phyloP scores from a whole-genome alignment of 2,888 invertebrate genomes.

The Fragum fragum region DNA sequence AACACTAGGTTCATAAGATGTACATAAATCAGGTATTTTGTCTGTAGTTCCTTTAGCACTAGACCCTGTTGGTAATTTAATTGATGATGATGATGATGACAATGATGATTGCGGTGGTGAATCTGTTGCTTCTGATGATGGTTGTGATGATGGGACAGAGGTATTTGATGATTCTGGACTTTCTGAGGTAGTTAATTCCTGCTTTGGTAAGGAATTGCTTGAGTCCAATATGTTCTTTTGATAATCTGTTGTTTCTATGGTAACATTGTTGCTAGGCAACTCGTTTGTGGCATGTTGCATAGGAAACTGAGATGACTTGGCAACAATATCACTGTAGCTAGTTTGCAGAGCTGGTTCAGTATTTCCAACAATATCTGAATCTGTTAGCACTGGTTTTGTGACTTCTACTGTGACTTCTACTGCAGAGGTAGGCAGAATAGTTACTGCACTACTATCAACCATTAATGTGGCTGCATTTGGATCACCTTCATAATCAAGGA shows the following conservation, averaged over 20 bases:
- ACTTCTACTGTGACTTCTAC: background rate
- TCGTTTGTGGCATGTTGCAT: slow-evolving; percentile 67
- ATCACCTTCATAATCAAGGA: slow-evolving; percentile 1
- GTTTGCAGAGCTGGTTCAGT: slow-evolving; percentile 23
- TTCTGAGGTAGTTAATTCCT: slow-evolving; percentile 16
- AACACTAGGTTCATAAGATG: slow-evolving; percentile 37
- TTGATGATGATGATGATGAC: slow-evolving; percentile 28
- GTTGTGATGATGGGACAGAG: slow-evolving; percentile 13
- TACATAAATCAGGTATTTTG: background rate
- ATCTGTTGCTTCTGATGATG: slow-evolving; percentile 12
- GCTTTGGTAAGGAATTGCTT: background rate
- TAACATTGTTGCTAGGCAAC: slow-evolving; percentile 48
- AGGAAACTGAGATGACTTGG: slow-evolving; percentile 57
- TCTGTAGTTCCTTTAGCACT: slow-evolving; percentile 1
- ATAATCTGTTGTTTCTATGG: slow-evolving; percentile 58
- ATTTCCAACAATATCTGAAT: background rate
- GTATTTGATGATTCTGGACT: slow-evolving; percentile 10
- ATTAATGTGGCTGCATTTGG: slow-evolving; percentile 8
- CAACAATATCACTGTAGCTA: slow-evolving; percentile 37
- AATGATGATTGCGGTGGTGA: slow-evolving; percentile 9
- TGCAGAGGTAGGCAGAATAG: slow-evolving; percentile 28
- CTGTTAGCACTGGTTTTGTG: slow-evolving; percentile 9
- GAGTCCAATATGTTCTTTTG: background rate
- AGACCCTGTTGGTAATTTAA: background rate
- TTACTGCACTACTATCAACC: background rate